Percentiles rank a stretch among this genome's conserved stretches.
These are phyloP conservation scores for Xyrauchen texanus DNA, from an alignment of 2,113 vertebrate species.

Conservation along the genomic window DNA sequence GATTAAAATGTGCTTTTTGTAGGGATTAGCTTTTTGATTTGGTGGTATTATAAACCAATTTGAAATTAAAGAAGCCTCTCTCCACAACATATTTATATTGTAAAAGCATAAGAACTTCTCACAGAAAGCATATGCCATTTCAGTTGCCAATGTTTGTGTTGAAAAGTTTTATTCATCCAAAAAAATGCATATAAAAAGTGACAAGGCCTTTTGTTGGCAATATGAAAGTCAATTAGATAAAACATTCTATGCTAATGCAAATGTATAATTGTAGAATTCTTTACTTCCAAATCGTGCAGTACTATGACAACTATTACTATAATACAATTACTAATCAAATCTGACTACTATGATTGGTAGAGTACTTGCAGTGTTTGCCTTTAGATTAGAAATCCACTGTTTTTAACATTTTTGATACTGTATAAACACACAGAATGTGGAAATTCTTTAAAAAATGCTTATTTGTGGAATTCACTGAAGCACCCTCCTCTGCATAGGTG, in stretches of 20 bases:
- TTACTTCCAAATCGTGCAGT: constrained; percentile 78
- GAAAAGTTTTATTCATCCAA: constrained; percentile 67
- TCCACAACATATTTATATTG: constrained; percentile 74
- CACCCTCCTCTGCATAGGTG: constrained; percentile 81
- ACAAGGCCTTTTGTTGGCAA: constrained; percentile 76
- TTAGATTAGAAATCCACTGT: constrained; percentile 67
- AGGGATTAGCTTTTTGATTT: not conserved
- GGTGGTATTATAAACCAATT: constrained; percentile 44
- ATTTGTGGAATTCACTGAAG: constrained; percentile 84
- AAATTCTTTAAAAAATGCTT: constrained; percentile 49
- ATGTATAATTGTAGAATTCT: constrained; percentile 66
- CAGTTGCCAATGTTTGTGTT: constrained; percentile 66
- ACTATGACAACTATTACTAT: constrained; percentile 69
- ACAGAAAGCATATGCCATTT: constrained; percentile 74
- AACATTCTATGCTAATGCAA: constrained; percentile 76
- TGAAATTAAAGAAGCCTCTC: constrained; percentile 48
- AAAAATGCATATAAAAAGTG: constrained; percentile 78
- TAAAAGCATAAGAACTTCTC: constrained; percentile 75
- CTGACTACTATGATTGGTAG: constrained; percentile 71
- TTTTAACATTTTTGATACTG: constrained; percentile 36
- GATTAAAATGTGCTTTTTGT: no score
- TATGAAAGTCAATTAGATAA: constrained; percentile 74
- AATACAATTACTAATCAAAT: constrained; percentile 73
- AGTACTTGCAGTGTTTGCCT: constrained; percentile 74
- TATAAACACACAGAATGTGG: not conserved